These are phyloP conservation scores for Spodoptera litura DNA, from an alignment of 1,140 invertebrate species.

Conservation along the genomic window DNA sequence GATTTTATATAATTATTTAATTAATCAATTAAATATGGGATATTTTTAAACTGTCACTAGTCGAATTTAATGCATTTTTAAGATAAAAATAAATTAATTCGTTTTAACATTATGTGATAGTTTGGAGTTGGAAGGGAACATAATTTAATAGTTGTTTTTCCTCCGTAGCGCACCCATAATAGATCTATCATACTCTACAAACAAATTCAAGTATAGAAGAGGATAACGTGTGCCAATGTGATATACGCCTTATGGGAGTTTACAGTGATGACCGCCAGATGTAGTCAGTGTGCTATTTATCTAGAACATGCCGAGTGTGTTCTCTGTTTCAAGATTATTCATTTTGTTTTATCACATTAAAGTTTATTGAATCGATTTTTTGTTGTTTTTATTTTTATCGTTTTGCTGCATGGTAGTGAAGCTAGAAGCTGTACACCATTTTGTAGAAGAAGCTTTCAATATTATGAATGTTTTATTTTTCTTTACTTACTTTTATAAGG, in stretches of 20 bases:
- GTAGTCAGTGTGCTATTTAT: conserved; percentile 72
- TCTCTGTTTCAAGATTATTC: conserved; percentile 70
- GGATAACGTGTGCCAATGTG: conserved; percentile 66
- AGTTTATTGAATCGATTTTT: conserved; percentile 75
- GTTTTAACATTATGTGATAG: neutral
- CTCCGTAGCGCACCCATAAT: conserved; percentile 82
- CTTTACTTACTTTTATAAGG: conserved; percentile 23
- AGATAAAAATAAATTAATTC: neutral
- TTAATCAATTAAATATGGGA: no score
- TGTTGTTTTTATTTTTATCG: conserved; percentile 79
- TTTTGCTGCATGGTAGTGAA: conserved; percentile 84
- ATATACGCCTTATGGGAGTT: conserved; percentile 49
- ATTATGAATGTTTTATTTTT: conserved; percentile 31
- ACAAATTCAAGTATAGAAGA: conserved; percentile 83
- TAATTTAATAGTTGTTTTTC: conserved; percentile 62
- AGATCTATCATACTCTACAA: conserved; percentile 77
- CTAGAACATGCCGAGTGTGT: conserved; percentile 70
- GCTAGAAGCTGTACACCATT: conserved; percentile 28
- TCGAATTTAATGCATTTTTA: no score
- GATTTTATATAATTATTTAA: neutral
- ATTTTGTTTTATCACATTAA: conserved; percentile 79
- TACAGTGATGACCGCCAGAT: conserved; percentile 57
- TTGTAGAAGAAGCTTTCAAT: conserved; percentile 31
- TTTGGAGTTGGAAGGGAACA: neutral
- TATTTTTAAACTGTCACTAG: no score